A percentile compares a stretch with the other conserved stretches of the same genome.
Conservation (phyloP, 2,888 invertebrate species). For the Dastarcus helophoroides region DNA sequence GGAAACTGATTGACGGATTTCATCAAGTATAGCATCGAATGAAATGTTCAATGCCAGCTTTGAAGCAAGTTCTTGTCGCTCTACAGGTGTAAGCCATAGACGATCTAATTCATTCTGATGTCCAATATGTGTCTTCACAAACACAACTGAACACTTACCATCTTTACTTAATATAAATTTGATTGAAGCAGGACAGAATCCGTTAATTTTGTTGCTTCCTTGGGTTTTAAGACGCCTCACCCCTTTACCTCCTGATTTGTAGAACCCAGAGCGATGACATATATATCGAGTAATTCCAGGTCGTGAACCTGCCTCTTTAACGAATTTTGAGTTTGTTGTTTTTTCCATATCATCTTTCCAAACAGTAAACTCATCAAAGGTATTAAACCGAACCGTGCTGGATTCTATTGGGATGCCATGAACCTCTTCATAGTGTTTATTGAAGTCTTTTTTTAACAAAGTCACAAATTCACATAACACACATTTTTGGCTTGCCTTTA, state of each 20-base stretch:
- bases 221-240: constrained; percentile 14
- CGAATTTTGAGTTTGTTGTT: constrained; percentile 7
- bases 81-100: constrained; percentile 15
- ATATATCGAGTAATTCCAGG: constrained; percentile 9
- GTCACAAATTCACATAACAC: no score
- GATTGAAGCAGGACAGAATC: constrained; percentile 19
- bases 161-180: constrained; percentile 12
- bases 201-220: constrained; percentile 19
- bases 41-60: constrained; percentile 21
- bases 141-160: constrained; percentile 12
- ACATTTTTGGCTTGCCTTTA: no score
- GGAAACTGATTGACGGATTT: constrained; percentile 13
- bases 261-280: constrained; percentile 16
- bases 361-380: constrained; percentile 6
- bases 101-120: constrained; percentile 18
- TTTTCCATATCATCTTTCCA: constrained; percentile 9
- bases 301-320: constrained; percentile 8
- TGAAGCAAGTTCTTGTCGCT: constrained; percentile 15
- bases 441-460: no score
- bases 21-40: constrained; percentile 15
- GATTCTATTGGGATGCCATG: no score
- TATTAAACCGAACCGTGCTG: no score
- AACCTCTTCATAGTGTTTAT: no score
- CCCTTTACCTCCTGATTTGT: constrained; percentile 13
- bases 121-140: constrained; percentile 18